phyloP scores from a whole-genome alignment of 2,113 vertebrate genomes.

The Gracilinanus agilis region DNA sequence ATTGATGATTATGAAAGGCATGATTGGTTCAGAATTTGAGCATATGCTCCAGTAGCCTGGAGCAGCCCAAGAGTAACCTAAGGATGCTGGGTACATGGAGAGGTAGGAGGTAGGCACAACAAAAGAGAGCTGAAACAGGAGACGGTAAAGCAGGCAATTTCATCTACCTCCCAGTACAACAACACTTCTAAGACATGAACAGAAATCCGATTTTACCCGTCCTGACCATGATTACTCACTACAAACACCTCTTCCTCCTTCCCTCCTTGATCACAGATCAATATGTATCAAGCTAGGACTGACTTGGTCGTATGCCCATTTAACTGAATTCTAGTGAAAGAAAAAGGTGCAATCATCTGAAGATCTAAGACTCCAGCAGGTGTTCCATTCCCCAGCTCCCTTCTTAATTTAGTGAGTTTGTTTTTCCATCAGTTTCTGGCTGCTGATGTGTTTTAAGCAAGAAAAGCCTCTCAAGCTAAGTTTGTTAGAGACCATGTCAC shows the following conservation, averaged over 20 bases:
- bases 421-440: background rate
- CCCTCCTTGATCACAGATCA: background rate
- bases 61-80: background rate
- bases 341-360: background rate
- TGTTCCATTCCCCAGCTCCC: background rate
- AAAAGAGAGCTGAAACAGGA: background rate
- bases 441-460: background rate
- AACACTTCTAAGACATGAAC: background rate
- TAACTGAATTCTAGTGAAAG: background rate
- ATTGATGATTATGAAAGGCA: background rate
- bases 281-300: background rate
- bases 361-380: background rate
- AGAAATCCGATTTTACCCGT: background rate
- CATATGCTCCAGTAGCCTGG: background rate
- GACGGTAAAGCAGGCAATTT: background rate
- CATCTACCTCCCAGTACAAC: background rate
- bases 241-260: background rate
- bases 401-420: background rate
- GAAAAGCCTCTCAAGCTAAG: background rate
- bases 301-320: background rate
- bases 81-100: background rate
- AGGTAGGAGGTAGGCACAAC: background rate
- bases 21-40: background rate
- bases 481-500: background rate
- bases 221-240: background rate